Evolutionary conservation across 1,140 invertebrate genomes (phyloP).

Genomic region (Pemphigus obesinymphae): DNA sequence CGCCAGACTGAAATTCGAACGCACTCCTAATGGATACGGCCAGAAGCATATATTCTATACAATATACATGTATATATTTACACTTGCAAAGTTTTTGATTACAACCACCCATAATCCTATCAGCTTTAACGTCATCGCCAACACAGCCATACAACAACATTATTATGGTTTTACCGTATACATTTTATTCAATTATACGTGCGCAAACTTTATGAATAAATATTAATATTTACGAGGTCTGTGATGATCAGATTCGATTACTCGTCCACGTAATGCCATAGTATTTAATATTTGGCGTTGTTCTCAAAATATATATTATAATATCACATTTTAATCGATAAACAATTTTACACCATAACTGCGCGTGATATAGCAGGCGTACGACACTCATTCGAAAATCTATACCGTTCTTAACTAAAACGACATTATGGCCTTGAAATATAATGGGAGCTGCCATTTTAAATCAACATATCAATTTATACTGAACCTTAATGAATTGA

Average conservation of each 20-base stretch:
- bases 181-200: conserved; percentile 12
- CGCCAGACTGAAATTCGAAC: neutral
- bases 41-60: neutral
- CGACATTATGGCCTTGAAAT: too few relatives aligned
- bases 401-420: too few relatives aligned
- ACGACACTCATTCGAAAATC: too few relatives aligned
- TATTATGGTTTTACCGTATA: neutral
- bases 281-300: too few relatives aligned
- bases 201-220: neutral
- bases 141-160: neutral
- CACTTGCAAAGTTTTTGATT: conserved; percentile 1
- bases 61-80: neutral
- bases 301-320: too few relatives aligned
- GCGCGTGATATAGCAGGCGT: too few relatives aligned
- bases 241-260: neutral
- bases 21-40: neutral
- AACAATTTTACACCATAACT: too few relatives aligned
- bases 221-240: neutral
- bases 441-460: too few relatives aligned
- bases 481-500: too few relatives aligned
- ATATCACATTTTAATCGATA: too few relatives aligned
- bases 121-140: neutral
- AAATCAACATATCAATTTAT: too few relatives aligned
- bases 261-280: too few relatives aligned
- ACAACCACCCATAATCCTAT: neutral